phyloP scores from a whole-genome alignment of 2,888 invertebrate species.

The Cyaniris semiargus region DNA sequence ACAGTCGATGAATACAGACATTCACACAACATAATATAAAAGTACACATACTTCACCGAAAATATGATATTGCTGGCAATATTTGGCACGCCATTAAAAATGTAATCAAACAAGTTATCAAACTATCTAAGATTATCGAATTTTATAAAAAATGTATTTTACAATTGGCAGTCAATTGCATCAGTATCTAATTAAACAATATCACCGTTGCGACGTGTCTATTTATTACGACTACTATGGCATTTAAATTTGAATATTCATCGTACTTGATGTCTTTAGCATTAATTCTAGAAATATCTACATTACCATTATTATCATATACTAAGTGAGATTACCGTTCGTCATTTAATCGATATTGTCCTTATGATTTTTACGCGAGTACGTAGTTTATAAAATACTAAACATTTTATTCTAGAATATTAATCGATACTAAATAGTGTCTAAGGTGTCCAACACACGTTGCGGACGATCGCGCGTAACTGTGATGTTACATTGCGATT shows the following conservation, averaged over 20 bases:
- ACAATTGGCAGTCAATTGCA: constrained; percentile 80
- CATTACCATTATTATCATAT: constrained; percentile 57
- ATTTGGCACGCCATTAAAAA: constrained; percentile 74
- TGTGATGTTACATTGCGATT: constrained; percentile 49
- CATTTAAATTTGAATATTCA: constrained; percentile 63
- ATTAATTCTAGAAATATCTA: constrained; percentile 68
- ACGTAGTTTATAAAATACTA: constrained; percentile 76
- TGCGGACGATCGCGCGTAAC: constrained; percentile 72
- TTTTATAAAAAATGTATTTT: constrained; percentile 71
- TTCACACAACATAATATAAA: constrained; percentile 51
- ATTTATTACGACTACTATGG: constrained; percentile 57
- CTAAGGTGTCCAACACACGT: constrained; percentile 71
- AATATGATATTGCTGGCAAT: constrained; percentile 52
- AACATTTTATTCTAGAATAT: constrained; percentile 69
- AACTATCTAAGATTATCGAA: constrained; percentile 75
- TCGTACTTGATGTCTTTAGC: constrained; percentile 54
- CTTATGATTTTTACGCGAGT: constrained; percentile 78
- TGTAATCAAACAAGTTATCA: constrained; percentile 70
- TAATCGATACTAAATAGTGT: constrained; percentile 60
- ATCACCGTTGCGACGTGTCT: constrained; percentile 67
- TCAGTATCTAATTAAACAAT: constrained; percentile 70
- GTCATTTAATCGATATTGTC: constrained; percentile 78
- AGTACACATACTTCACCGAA: constrained; percentile 51
- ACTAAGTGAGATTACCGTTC: constrained; percentile 71
- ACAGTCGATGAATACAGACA: constrained; percentile 47